Evolutionary conservation across 2,113 vertebrate species (phyloP).

Genomic region (Pelecanoides urinatrix): DNA sequence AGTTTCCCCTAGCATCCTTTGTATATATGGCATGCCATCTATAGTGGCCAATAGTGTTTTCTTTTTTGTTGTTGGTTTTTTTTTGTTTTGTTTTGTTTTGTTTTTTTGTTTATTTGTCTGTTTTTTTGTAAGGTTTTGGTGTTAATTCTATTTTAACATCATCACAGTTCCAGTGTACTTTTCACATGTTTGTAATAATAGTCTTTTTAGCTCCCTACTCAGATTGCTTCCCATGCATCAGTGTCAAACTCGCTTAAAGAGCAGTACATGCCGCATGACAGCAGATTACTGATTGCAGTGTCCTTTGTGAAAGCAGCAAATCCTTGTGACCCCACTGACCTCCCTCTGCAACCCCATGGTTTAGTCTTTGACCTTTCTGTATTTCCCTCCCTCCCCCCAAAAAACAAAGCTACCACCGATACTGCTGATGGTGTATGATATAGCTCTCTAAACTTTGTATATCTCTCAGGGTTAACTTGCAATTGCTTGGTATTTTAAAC

Average conservation of each 20-base stretch:
- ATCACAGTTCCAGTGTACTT: background rate
- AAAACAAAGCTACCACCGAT: background rate
- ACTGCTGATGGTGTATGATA: background rate
- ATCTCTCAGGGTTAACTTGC: background rate
- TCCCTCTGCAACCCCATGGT: background rate
- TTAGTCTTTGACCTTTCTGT: slow-evolving; percentile 28
- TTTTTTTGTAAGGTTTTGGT: background rate
- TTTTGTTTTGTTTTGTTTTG: too few relatives aligned
- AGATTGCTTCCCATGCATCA: slow-evolving; percentile 11
- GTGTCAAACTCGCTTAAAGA: background rate
- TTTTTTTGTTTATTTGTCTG: too few relatives aligned
- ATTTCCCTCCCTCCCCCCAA: background rate
- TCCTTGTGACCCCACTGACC: background rate
- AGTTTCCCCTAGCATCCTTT: background rate
- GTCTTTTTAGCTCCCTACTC: background rate
- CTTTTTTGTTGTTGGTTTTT: too few relatives aligned
- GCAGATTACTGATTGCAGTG: slow-evolving; percentile 1
- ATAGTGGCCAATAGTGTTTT: background rate
- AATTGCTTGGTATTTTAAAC: background rate
- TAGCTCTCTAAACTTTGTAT: background rate
- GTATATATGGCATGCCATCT: background rate
- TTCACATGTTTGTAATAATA: background rate
- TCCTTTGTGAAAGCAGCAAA: slow-evolving; percentile 37
- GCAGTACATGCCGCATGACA: background rate
- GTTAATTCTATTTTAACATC: background rate